A percentile compares a stretch with the other conserved stretches of the same genome.
These are phyloP conservation scores for Dryocosmus kuriphilus DNA, from an alignment of 2,888 invertebrate species.

Conservation along the genomic window DNA sequence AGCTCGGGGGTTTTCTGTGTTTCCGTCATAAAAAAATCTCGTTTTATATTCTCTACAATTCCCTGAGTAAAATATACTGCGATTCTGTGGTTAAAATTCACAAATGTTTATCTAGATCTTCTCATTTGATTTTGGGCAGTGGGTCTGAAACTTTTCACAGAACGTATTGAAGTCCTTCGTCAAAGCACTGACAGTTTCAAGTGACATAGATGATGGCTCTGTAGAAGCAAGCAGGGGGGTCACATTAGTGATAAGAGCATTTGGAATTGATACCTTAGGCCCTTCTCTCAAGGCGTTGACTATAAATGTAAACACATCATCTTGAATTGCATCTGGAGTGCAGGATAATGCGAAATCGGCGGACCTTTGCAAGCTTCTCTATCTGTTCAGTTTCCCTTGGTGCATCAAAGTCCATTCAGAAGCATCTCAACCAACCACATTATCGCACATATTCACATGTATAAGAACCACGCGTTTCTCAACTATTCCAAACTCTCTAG, in stretches of 20 bases:
- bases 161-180: no score
- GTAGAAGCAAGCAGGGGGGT: not conserved
- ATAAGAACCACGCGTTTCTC: no score
- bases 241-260: conserved; percentile 17
- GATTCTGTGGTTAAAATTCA: no score
- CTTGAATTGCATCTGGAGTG: not conserved
- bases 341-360: conserved; percentile 21
- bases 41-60: no score
- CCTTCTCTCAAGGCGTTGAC: not conserved
- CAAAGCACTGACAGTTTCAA: not conserved
- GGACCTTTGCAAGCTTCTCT: conserved; percentile 5
- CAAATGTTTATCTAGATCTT: no score
- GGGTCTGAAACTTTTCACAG: no score
- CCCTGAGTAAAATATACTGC: no score
- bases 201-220: not conserved
- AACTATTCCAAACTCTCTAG: no score
- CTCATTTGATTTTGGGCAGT: no score
- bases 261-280: conserved; percentile 7
- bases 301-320: not conserved
- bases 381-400: conserved; percentile 3
- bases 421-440: not conserved
- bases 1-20: no score
- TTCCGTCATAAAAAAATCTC: no score
- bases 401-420: conserved; percentile 17
- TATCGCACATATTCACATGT: not conserved